These are phyloP conservation scores for Antigone vipio DNA, from an alignment of 2,113 vertebrate species.

Conservation along the genomic window DNA sequence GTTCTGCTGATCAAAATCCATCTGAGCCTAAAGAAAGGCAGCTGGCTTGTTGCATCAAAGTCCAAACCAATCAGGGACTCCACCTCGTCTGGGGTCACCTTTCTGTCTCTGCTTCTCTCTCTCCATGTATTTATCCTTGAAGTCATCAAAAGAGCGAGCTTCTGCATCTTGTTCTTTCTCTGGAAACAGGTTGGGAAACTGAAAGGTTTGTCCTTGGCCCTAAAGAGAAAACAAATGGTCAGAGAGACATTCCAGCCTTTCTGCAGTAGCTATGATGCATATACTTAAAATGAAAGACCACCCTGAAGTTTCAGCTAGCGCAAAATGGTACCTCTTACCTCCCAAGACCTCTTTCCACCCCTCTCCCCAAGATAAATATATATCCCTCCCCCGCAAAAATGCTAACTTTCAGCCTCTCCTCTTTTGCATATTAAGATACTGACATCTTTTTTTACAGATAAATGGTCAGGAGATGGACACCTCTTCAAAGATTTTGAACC, in stretches of 20 bases:
- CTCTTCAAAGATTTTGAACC: neutral
- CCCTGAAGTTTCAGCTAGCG: neutral
- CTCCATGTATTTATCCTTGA: slow-evolving; percentile 78
- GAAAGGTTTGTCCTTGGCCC: slow-evolving; percentile 89
- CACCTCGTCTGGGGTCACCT: slow-evolving; percentile 84
- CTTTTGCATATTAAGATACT: neutral
- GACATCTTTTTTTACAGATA: neutral
- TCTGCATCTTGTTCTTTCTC: slow-evolving; percentile 62
- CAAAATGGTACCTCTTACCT: neutral
- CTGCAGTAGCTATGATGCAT: neutral
- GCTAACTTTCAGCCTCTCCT: neutral
- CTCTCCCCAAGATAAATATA: neutral
- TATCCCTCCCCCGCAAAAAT: accelerated
- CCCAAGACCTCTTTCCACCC: neutral
- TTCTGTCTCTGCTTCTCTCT: slow-evolving; percentile 78
- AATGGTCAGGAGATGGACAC: neutral
- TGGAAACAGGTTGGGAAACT: slow-evolving; percentile 91
- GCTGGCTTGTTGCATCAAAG: slow-evolving; percentile 75
- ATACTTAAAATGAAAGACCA: neutral
- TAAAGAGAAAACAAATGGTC: slow-evolving; percentile 72
- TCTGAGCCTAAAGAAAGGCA: slow-evolving; percentile 16
- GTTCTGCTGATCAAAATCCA: slow-evolving; percentile 26
- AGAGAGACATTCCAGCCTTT: slow-evolving; percentile 36
- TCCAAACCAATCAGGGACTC: slow-evolving; percentile 89
- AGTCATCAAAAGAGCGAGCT: slow-evolving; percentile 71